Base-by-base conservation (phyloP, 2,888 invertebrate species). In the Cheilosia grossa region DNA sequence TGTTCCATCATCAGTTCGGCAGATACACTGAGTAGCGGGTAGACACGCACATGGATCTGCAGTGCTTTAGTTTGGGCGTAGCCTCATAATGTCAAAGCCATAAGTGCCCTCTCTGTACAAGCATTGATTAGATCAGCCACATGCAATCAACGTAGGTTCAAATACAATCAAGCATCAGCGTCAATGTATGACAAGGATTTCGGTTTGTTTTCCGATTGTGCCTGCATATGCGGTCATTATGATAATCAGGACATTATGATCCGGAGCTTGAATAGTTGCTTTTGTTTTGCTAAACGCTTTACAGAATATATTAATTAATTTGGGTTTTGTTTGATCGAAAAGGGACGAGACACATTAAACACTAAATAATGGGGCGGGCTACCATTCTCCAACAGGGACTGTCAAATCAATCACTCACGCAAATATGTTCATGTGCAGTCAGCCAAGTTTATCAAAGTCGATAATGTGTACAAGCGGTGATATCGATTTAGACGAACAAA, bases 51-150 rank as follows among this genome's bases (percentile, higher is more conserved):
- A 53, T 51, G 6, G 7, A 53, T 6, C n/a, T 27, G 30, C 54
- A 44, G 24, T 67, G 13, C 37, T 53, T 61, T 24, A 30, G 27
- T 33, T 67, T 61, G n/a, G 67, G 19, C 49, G 44, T 53, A 54
- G 17, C 54, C 44, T 27, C 58, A 21, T 21, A 53, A 30, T 40
- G 61, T 30, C 15, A 69, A 47, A 47, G 58, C n/a, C 33, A 53
- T n/a, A 49, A 51, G 61, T 49, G 53, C 49, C 70, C 63, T 33
- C 30, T 44, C n/a, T 59, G 53, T 47, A 47, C 15, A 10, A 21
- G 30, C 49, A 70, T 56, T 78, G 70, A 78, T 78, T 78, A 56
- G 21, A 64, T 30, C 56, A 63, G 49, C 70, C 78, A 53, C 24
- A 78, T 56, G 19, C 61, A 78, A 69, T 53, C 77, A 77, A 61